Conservation (phyloP, 2,113 vertebrate species). For the Chascanopsetta lugubris region DNA sequence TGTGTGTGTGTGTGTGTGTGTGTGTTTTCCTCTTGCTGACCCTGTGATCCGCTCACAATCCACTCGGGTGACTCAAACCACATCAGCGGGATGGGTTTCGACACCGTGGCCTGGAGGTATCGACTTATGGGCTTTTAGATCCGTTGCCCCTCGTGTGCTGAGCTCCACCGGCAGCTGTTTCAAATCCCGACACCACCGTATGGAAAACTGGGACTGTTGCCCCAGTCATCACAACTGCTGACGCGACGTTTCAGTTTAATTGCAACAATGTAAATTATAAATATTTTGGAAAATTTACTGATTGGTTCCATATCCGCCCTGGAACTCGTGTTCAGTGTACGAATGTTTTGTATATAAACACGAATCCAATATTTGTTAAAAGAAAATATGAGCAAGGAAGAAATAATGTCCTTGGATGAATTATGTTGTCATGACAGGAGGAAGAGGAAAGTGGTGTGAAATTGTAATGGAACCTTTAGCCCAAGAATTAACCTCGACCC, state of each 20-base stretch:
- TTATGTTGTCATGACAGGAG: neutral
- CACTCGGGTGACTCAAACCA: constrained; percentile 39
- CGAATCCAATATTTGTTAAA: neutral
- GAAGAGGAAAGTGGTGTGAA: neutral
- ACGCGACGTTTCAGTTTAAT: neutral
- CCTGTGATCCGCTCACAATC: constrained; percentile 28
- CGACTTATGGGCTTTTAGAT: constrained; percentile 60
- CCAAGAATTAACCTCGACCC: too few species aligned
- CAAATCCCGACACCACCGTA: neutral
- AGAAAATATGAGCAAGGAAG: too few species aligned
- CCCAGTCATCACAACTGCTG: neutral
- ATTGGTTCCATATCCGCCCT: too few species aligned
- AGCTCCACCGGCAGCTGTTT: constrained; percentile 25
- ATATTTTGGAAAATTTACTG: neutral
- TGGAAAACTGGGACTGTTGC: constrained; percentile 5
- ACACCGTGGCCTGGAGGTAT: constrained; percentile 58
- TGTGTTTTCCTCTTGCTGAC: constrained; percentile 46
- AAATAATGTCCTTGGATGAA: neutral
- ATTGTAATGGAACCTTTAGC: neutral
- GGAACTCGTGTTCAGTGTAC: neutral
- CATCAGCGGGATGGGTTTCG: constrained; percentile 39
- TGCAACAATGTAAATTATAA: neutral
- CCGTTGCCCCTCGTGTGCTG: constrained; percentile 34
- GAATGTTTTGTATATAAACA: neutral
- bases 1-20: too few species aligned